Conservation (phyloP, 2,113 vertebrate genomes). For the Phylloscopus trochilus region DNA sequence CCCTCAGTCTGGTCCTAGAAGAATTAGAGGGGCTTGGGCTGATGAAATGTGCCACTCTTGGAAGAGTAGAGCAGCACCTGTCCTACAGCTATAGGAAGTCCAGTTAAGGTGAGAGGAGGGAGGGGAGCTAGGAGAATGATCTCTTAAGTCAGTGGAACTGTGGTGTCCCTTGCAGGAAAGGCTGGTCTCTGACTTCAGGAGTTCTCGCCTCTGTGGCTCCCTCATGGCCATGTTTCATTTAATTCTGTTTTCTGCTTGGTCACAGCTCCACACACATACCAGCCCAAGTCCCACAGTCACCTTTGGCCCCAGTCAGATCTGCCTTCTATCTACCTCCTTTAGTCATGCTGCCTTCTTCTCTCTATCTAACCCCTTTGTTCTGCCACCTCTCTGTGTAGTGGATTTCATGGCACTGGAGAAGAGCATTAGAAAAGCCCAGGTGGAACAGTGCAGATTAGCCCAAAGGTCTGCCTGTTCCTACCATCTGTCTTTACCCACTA, state of each 20-base stretch:
- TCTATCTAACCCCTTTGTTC: background rate
- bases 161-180: background rate
- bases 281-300: background rate
- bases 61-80: background rate
- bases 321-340: background rate
- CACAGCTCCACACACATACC: rapidly evolving
- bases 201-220: background rate
- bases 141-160: background rate
- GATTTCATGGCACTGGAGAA: background rate
- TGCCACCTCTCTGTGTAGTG: background rate
- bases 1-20: background rate
- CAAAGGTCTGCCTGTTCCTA: background rate
- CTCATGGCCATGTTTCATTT: background rate
- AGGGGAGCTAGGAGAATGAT: background rate
- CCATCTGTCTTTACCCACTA: background rate
- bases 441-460: background rate
- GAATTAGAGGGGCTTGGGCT: background rate
- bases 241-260: background rate
- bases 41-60: background rate
- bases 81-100: background rate
- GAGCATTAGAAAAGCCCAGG: background rate
- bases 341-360: background rate
- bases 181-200: background rate
- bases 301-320: background rate
- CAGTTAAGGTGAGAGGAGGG: background rate